Conservation (phyloP, 2,797 vertebrate species). For the Manis javanica region DNA sequence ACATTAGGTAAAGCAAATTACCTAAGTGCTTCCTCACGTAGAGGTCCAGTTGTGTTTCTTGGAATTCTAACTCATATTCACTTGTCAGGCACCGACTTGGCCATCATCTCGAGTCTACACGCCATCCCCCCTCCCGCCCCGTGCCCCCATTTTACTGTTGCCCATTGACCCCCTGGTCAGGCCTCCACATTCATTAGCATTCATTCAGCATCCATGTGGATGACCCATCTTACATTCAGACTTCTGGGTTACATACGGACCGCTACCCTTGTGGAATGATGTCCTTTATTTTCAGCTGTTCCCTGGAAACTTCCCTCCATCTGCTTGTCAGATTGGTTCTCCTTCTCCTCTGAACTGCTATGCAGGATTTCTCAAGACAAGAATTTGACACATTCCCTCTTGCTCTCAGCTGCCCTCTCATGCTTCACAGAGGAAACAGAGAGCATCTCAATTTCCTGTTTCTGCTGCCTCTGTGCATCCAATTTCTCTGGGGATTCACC, state of each 20-base stretch:
- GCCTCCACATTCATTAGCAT: background rate
- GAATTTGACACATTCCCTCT: background rate
- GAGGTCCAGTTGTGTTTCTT: background rate
- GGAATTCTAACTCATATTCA: background rate
- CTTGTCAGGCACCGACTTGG: background rate
- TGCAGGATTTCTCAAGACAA: background rate
- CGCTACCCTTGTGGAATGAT: background rate
- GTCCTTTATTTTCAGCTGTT: background rate
- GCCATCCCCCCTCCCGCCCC: no score
- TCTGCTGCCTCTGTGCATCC: background rate
- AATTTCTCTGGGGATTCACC: background rate
- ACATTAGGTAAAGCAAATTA: background rate
- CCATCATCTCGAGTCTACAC: background rate
- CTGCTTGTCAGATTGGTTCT: background rate
- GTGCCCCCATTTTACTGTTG: background rate
- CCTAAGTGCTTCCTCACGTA: background rate
- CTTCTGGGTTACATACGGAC: background rate
- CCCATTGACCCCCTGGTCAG: background rate
- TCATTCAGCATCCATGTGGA: background rate
- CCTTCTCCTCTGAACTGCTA: background rate
- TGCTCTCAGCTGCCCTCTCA: background rate
- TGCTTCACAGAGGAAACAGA: constrained; percentile 17
- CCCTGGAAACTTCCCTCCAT: background rate
- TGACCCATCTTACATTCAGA: background rate
- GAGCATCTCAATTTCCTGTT: background rate